Evolutionary conservation across 1,140 invertebrate species (phyloP), one percentile per base, ranked within the genome.

Genomic region (Drosophila pseudoananassae): DNA sequence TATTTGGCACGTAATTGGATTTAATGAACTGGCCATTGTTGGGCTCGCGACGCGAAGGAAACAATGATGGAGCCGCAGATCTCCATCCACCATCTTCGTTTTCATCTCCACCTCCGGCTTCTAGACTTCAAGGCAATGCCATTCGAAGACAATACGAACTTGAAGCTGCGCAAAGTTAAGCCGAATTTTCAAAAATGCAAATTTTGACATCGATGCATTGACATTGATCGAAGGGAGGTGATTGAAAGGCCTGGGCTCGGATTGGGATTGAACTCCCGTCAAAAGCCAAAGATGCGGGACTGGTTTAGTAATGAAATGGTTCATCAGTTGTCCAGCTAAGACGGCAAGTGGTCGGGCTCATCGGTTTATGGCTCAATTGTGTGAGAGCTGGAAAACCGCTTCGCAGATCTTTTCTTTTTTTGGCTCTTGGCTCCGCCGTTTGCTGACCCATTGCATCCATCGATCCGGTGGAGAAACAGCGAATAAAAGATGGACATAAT

Each of bases 371-470:
- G 73, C 57, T 72, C 54, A 82, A 68, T 77, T 82, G 61, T 74
- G 58, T 77, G 59, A 71, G 75, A 70, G 75, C 56, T 73, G 74
- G 53, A 51, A 82, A 82, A 83, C 78, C 54, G 75, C 75, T 69
- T 83, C 5, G 51, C 27, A 55, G 53, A 57, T 50, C 40, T 38
- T 27, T 54, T 65, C 57, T 55, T 36, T 56, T 78, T 83, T 72
- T 71, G 40, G 54, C 47, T 76, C 65, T 53, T 57, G 49, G n/a
- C n/a, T 23, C 27, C 52, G 17, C 14, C 65, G 52, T 70, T 52
- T 74, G 71, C 71, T 83, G 76, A 83, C 79, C 79, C 79, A 83
- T 60, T 68, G 43, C 68, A 76, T 76, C 52, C 63, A 76, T 56
- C 68, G 72, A 78, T 78, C 63, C 75, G 58, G 31, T 51, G 60